Evolutionary conservation across 1,140 invertebrate genomes (phyloP), one percentile per base, ranked within the genome.

Genomic region (Oryctes rhinoceros): DNA sequence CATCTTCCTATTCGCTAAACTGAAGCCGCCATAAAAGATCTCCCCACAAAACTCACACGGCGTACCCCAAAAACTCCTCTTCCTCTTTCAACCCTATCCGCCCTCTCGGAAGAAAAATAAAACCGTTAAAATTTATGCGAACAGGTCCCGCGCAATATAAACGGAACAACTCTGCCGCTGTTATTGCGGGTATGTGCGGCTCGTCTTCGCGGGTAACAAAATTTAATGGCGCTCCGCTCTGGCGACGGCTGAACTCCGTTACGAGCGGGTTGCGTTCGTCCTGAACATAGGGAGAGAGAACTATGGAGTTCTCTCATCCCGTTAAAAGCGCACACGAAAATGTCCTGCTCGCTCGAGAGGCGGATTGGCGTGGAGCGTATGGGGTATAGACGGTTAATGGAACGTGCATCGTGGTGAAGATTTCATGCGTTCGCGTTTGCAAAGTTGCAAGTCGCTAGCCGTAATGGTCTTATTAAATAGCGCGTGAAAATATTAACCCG

Each of bases 131-230:
- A 71, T 71, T 71, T 71, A 71, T 71, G 65, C 24, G 65, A 71
- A 24, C 24, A 37, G 18, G 20, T 71, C 65, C 13, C 10, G 20
- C 35, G 35, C 65, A 71, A 71, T 71, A 71, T 71, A 71, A 71
- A 35, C 24, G 65, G 24, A 71, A 71, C 65, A 35, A 71, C 65
- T 15, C 65, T n/a, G 13, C 49, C 49, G 53, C n/a, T 18, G 18
- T 37, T 18, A 37, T 37, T 30, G 65, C 20, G 65, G 20, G 7
- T 71, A 24, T 71, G 20, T 35, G 65, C 20, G 65, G 65, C 24
- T 71, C 65, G 65, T 71, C 35, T 71, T 71, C 65, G 65, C 65
- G 65, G 65, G 18, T 71, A 71, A 71, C 65, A 71, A 71, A 71
- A 71, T 71, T 71, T 71, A 71, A 71, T 35, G 65, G 65, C 65